phyloP scores from a whole-genome alignment of 92 coral and sea anemone genomes.

The Paramuricea clavata region DNA sequence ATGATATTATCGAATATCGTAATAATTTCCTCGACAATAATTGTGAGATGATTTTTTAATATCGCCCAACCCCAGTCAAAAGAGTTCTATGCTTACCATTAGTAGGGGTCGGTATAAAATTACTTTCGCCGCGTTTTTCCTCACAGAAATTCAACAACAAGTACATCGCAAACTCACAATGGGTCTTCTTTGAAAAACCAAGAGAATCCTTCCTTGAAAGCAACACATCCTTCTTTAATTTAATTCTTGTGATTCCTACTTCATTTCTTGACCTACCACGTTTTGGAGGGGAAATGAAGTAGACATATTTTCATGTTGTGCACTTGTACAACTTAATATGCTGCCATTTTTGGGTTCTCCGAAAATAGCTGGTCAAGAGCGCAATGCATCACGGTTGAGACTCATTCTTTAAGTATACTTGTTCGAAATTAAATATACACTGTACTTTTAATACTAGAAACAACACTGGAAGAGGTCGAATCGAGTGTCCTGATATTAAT shows the following conservation, averaged over 20 bases:
- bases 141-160: neutral
- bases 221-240: constrained; percentile 5
- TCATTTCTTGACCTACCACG: constrained; percentile 26
- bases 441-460: no score
- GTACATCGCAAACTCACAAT: constrained; percentile 1
- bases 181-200: constrained; percentile 8
- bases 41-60: no score
- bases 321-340: no score
- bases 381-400: constrained; percentile 3
- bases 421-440: no score
- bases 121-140: neutral
- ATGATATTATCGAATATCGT: no score
- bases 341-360: neutral
- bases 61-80: no score
- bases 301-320: no score
- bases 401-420: constrained; percentile 18
- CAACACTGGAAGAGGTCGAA: no score
- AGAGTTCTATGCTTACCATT: neutral
- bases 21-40: no score
- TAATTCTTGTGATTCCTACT: neutral
- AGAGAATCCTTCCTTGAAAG: neutral
- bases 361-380: neutral
- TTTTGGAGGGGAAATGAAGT: neutral
- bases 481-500: no score
- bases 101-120: neutral